Base-by-base conservation (phyloP, 2,888 invertebrate genomes). In the Oeneis ivallda region DNA sequence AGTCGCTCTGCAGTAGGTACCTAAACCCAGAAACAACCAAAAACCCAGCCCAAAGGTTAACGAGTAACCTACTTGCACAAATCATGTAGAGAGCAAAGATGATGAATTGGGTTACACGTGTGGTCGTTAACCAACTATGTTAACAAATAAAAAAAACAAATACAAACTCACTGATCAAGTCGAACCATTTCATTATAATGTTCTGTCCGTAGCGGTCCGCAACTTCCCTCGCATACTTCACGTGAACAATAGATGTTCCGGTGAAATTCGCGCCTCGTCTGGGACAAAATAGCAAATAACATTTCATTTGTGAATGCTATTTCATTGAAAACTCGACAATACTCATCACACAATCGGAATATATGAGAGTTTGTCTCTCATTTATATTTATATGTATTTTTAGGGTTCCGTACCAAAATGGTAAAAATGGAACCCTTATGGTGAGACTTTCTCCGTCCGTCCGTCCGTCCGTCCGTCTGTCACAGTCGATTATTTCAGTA, bases 141-240 rank as follows among this genome's bases (percentile, higher is more conserved):
- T 19, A 2, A 11, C 1, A n/a, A 7, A 8, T n/a, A 53, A 53
- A 53, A 56, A 26, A 19, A 41, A 19, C 17, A 56, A 56, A 19
- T 19, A 56, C 15, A 66, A 68, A 82, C 91, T 84, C 76, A 92
- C 92, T 91, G 53, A 92, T 89, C 71, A 91, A 81, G 76, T 92
- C 92, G 70, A 91, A 92, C 92, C 92, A 92, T 73, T 91, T 89
- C 91, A 92, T 91, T 65, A 91, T 91, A 70, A 91, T 86, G 70
- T 90, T 91, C 75, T 88, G 87, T n/a, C 85, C 91, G 70, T 86
- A 92, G 60, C 87, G 84, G 73, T 88, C 86, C 0, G 91, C 91
- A 0, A 83, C 82, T 75, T 88, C 89, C 68, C 81, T 80, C 50
- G 82, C 87, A 66, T 92, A 89, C 71, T 87, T 91, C 49, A 92